Percentiles rank a stretch among this genome's conserved stretches.
Evolutionary conservation across 2,797 vertebrate species (phyloP).

Genomic region (Petrocephalus schoutedeni): DNA sequence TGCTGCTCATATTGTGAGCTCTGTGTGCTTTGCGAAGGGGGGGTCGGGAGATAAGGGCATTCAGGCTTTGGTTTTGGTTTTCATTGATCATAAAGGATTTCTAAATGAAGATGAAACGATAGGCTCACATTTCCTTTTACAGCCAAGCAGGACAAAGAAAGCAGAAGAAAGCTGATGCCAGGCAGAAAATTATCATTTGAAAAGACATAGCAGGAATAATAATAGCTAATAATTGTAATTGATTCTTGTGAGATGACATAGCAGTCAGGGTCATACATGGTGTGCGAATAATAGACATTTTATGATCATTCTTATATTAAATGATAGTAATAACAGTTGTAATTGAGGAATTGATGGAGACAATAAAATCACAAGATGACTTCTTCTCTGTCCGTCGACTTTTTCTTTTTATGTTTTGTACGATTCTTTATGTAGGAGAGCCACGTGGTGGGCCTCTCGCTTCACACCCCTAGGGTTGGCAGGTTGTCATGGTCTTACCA

Average conservation of each 20-base stretch:
- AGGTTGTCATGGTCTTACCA: not conserved
- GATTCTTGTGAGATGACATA: not conserved
- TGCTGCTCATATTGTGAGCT: not conserved
- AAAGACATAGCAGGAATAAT: not conserved
- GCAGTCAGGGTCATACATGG: not conserved
- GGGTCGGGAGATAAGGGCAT: constrained; percentile 14
- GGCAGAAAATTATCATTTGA: not conserved
- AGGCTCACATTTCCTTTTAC: constrained; percentile 8
- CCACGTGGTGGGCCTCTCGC: not conserved
- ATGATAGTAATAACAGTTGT: not conserved
- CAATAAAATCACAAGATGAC: not conserved
- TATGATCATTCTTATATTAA: constrained; percentile 5
- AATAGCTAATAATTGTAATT: constrained; percentile 11
- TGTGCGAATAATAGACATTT: not conserved
- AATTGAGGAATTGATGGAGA: constrained; percentile 10
- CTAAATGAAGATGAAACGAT: constrained; percentile 13
- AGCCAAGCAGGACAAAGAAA: not conserved
- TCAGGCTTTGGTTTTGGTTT: not conserved
- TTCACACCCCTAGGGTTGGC: not conserved
- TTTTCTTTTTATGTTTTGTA: not conserved
- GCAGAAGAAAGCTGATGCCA: not conserved
- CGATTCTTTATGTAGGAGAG: not conserved
- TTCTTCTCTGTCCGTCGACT: not conserved
- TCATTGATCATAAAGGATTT: not conserved
- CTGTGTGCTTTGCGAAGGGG: not conserved